Evolutionary conservation across 2,113 vertebrate species (phyloP).

Genomic region (Corythornis vintsioides): DNA sequence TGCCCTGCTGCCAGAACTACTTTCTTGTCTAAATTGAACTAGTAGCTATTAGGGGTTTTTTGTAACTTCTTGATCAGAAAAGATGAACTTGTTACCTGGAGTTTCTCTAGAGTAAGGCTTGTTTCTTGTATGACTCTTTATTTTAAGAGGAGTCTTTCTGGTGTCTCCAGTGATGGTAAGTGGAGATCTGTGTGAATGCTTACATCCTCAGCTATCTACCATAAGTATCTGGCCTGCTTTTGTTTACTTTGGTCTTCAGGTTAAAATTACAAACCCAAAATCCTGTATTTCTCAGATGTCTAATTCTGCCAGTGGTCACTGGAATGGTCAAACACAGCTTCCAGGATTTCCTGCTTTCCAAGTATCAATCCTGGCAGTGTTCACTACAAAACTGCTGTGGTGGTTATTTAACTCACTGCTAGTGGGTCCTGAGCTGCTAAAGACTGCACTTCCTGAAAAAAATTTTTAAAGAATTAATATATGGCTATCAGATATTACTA

Average conservation of each 20-base stretch:
- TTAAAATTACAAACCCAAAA: not conserved
- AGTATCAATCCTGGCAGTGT: not conserved
- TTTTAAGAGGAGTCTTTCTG: not conserved
- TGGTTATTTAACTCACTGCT: not conserved
- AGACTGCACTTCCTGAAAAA: not conserved
- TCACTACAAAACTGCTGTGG: not conserved
- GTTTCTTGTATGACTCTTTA: not conserved
- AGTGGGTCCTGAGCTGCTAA: not conserved
- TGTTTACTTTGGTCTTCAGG: not conserved
- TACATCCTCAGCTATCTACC: rapidly evolving
- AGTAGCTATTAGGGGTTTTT: not conserved
- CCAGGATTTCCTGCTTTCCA: not conserved
- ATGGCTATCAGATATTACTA: not conserved
- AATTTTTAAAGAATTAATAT: not conserved
- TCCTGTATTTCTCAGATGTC: not conserved
- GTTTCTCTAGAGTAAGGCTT: not conserved
- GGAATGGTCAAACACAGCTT: not conserved
- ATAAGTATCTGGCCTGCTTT: not conserved
- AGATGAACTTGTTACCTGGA: not conserved
- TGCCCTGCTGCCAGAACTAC: not conserved
- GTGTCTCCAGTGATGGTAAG: not conserved
- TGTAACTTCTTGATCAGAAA: not conserved
- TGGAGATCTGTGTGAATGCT: not conserved
- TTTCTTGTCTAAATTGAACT: not conserved
- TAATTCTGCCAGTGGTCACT: not conserved